Conservation (phyloP, 2,113 vertebrate species). For the Struthio camelus region DNA sequence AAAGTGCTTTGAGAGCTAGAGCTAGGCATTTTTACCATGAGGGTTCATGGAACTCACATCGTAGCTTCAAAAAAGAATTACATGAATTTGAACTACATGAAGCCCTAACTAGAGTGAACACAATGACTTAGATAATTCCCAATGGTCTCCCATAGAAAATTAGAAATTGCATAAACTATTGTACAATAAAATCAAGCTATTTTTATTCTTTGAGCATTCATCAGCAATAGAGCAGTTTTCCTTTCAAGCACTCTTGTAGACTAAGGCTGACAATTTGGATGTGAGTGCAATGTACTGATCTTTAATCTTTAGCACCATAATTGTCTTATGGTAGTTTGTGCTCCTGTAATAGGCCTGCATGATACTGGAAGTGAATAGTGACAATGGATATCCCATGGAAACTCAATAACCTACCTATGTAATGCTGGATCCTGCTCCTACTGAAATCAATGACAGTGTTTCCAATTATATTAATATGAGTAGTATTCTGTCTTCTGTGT, state of each 20-base stretch:
- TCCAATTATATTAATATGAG: not conserved
- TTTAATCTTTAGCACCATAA: not conserved
- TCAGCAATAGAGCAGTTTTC: not conserved
- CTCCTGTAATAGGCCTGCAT: not conserved
- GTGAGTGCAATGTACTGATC: not conserved
- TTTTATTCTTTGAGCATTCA: not conserved
- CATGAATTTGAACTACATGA: not conserved
- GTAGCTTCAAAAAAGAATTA: constrained; percentile 13
- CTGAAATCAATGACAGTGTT: not conserved
- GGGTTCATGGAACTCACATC: not conserved
- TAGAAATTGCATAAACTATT: not conserved
- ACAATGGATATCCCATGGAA: not conserved
- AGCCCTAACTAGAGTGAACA: not conserved
- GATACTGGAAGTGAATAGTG: not conserved
- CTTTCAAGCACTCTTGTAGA: not conserved
- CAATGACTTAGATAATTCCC: not conserved
- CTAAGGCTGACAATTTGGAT: not conserved
- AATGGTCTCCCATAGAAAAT: not conserved
- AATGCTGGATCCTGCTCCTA: not conserved
- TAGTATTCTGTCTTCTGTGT: not conserved
- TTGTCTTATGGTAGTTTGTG: not conserved
- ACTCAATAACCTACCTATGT: not conserved
- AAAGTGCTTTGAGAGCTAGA: constrained; percentile 36
- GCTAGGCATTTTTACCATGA: not conserved
- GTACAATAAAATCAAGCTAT: not conserved